Evolutionary conservation across 1,140 invertebrate genomes (phyloP).

Genomic region (Camponotus floridanus): DNA sequence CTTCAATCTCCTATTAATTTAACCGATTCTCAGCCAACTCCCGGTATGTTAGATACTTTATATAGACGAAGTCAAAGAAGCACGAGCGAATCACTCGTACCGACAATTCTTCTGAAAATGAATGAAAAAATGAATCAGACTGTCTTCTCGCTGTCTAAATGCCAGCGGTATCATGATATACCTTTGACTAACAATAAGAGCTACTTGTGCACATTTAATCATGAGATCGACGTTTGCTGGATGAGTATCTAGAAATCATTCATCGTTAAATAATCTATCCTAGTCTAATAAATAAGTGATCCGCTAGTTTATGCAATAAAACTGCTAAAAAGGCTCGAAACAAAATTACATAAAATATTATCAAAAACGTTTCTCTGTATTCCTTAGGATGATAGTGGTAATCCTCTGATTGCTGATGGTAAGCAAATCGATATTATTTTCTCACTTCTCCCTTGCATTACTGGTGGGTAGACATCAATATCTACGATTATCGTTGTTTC

Average conservation of each 20-base stretch:
- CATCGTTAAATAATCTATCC: not conserved
- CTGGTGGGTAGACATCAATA: slow-evolving; percentile 86
- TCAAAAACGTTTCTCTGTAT: slow-evolving; percentile 21
- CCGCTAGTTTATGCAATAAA: not conserved
- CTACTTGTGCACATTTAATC: slow-evolving; percentile 87
- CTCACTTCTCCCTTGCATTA: slow-evolving; percentile 85
- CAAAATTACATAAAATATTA: not conserved
- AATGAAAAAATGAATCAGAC: not conserved
- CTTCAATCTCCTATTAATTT: not conserved
- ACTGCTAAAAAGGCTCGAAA: not conserved
- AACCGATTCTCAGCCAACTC: not conserved
- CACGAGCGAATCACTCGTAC: not conserved
- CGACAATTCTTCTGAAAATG: not conserved
- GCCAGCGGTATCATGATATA: not conserved
- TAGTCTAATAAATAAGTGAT: not conserved
- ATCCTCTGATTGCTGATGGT: slow-evolving; percentile 80
- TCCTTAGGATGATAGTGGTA: slow-evolving; percentile 87
- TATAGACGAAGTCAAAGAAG: slow-evolving; percentile 35
- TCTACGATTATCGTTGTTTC: slow-evolving; percentile 68
- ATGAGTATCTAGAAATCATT: slow-evolving; percentile 77
- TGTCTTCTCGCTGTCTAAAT: not conserved
- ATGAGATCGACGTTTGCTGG: slow-evolving; percentile 85
- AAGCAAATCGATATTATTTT: slow-evolving; percentile 88
- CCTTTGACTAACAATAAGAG: slow-evolving; percentile 21
- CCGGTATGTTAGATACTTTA: not conserved